These are phyloP conservation scores for Melanaphis sacchari DNA, from an alignment of 1,140 invertebrate genomes.

Conservation along the genomic window DNA sequence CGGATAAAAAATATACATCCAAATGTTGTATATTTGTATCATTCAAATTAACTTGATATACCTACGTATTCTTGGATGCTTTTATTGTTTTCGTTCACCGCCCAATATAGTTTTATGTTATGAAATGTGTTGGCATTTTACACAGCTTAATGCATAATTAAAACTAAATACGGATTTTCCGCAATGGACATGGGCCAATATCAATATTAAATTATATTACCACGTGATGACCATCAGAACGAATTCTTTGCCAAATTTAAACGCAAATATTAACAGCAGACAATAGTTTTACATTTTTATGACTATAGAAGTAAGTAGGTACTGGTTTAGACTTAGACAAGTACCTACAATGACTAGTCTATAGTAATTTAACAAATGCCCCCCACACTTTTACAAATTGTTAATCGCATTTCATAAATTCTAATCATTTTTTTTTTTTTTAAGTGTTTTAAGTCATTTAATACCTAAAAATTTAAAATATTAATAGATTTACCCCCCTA, in stretches of 20 bases:
- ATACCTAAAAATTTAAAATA: no score
- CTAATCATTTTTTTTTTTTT: background rate
- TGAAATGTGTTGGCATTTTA: background rate
- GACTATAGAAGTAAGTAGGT: background rate
- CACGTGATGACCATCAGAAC: background rate
- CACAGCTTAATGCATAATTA: background rate
- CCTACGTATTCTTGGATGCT: background rate
- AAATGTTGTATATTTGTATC: background rate
- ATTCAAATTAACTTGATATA: background rate
- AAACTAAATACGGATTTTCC: background rate
- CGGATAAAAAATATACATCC: background rate
- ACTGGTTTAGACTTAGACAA: background rate
- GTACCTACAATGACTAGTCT: background rate
- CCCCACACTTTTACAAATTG: background rate
- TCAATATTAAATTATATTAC: background rate
- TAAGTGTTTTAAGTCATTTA: background rate
- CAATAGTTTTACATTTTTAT: background rate
- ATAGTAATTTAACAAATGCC: background rate
- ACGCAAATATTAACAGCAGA: background rate
- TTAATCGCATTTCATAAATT: background rate
- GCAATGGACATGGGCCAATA: background rate
- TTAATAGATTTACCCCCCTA: background rate
- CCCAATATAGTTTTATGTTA: background rate
- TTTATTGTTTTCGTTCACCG: background rate
- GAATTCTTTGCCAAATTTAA: background rate